Percentiles rank a stretch among this genome's conserved stretches.
These are phyloP conservation scores for Cremastobaeus sp. DNA, from an alignment of 2,888 invertebrate genomes.

Conservation along the genomic window DNA sequence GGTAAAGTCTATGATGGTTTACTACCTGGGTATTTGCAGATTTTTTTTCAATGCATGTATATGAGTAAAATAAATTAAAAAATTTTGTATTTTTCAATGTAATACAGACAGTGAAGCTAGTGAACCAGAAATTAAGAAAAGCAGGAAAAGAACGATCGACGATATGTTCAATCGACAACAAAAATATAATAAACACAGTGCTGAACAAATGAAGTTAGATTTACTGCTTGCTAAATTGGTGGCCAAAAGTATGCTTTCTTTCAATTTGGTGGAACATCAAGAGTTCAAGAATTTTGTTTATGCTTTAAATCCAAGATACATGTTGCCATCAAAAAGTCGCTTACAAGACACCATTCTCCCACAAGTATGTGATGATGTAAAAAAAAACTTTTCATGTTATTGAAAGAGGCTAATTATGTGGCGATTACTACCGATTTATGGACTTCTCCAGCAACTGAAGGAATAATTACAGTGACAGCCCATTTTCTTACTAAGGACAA, in stretches of 20 bases:
- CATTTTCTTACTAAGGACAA: conserved; percentile 7
- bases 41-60: no score
- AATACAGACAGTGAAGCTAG: neutral
- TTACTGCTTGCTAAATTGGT: conserved; percentile 4
- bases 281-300: conserved; percentile 16
- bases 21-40: no score
- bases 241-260: conserved; percentile 12
- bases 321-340: conserved; percentile 7
- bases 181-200: conserved; percentile 12
- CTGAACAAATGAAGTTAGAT: conserved; percentile 8
- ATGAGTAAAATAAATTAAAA: neutral
- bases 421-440: conserved; percentile 14
- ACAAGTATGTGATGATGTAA: no score
- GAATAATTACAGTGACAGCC: conserved; percentile 12
- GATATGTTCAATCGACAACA: neutral
- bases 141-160: neutral
- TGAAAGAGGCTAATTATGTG: neutral
- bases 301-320: conserved; percentile 9
- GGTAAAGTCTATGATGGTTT: no score
- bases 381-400: no score
- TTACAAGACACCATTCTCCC: conserved; percentile 9
- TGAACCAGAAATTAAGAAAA: neutral
- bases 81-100: neutral
- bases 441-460: conserved; percentile 16
- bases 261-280: conserved; percentile 13